These are phyloP conservation scores for Trichonephila clavata DNA, from an alignment of 1,140 invertebrate genomes.

Conservation along the genomic window DNA sequence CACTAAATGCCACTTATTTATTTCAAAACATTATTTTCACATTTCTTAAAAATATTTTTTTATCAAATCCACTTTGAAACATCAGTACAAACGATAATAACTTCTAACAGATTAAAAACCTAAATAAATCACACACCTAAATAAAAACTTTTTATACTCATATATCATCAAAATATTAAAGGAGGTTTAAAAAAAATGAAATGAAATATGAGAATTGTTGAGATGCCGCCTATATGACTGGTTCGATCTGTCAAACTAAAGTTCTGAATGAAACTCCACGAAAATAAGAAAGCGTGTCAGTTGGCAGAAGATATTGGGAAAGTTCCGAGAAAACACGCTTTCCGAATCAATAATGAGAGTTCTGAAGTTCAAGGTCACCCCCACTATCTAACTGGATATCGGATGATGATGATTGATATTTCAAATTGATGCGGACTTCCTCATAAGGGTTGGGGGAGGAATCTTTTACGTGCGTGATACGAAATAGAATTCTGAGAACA, in stretches of 20 bases:
- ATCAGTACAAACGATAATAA: too few species aligned
- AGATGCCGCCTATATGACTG: background rate
- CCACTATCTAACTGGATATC: background rate
- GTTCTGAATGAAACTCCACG: background rate
- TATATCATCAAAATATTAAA: too few species aligned
- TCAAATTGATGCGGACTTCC: background rate
- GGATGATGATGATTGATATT: background rate
- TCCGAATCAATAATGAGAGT: constrained; percentile 13
- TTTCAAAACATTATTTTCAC: too few species aligned
- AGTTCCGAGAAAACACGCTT: background rate
- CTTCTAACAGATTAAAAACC: too few species aligned
- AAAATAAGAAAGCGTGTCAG: background rate
- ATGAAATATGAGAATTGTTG: background rate
- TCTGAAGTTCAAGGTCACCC: constrained; percentile 36
- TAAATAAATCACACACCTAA: too few species aligned
- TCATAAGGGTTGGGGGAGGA: too few species aligned
- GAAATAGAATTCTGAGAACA: background rate
- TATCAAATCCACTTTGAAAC: too few species aligned
- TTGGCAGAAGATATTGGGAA: background rate
- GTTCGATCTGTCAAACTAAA: background rate
- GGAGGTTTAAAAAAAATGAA: background rate
- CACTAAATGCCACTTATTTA: too few species aligned
- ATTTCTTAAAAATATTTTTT: too few species aligned
- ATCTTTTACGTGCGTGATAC: background rate
- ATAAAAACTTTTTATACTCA: too few species aligned